Evolutionary conservation across 2,797 vertebrate genomes (phyloP).

Genomic region (Amblyopsis hoosieri): DNA sequence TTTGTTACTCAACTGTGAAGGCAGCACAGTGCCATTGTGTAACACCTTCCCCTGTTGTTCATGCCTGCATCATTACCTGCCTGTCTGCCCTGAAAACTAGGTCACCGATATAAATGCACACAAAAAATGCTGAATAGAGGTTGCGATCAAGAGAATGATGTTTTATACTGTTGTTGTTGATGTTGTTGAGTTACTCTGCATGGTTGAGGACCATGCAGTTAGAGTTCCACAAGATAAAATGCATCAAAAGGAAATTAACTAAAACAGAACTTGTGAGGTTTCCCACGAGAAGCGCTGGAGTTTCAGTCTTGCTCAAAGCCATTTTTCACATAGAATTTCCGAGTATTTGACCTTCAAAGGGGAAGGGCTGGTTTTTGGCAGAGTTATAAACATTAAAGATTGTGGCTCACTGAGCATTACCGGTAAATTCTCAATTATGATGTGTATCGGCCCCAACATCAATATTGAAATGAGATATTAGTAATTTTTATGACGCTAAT

Average conservation of each 20-base stretch:
- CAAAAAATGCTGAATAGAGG: too few relatives aligned
- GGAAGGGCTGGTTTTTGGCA: too few relatives aligned
- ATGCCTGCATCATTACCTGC: background rate
- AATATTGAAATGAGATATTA: conserved; percentile 43
- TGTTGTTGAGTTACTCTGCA: background rate
- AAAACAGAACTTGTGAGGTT: background rate
- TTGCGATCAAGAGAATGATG: too few relatives aligned
- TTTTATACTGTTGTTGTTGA: too few relatives aligned
- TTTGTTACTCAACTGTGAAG: conserved; percentile 58
- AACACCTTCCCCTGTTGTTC: conserved; percentile 32
- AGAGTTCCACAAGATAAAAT: background rate
- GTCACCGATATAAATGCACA: too few relatives aligned
- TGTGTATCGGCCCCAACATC: conserved; percentile 19
- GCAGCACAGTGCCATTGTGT: conserved; percentile 58
- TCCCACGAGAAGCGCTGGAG: background rate
- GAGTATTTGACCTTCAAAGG: too few relatives aligned
- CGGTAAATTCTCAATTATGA: conserved; percentile 19
- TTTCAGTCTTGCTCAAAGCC: background rate
- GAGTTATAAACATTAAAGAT: too few relatives aligned
- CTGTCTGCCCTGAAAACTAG: too few relatives aligned
- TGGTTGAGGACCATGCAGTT: background rate
- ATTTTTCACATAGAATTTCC: background rate
- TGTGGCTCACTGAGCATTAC: conserved; percentile 8
- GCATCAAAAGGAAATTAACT: background rate
- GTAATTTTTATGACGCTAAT: conserved; percentile 23